Evolutionary conservation across 2,888 invertebrate species (phyloP).

Genomic region (Empis livida): DNA sequence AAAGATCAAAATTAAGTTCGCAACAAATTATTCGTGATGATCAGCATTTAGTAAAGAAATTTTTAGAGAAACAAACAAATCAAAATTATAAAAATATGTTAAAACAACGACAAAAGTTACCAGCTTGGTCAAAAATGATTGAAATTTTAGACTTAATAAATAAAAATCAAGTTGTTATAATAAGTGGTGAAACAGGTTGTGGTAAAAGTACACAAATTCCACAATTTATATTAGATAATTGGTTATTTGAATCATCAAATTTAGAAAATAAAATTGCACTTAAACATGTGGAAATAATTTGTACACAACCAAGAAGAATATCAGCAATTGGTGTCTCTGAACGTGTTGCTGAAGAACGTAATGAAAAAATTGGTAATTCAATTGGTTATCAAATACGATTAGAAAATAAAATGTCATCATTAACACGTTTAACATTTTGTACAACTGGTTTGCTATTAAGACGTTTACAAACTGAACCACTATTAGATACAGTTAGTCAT

Average conservation of each 20-base stretch:
- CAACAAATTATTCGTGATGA: conserved; percentile 48
- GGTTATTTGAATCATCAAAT: conserved; percentile 43
- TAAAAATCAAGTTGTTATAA: conserved; percentile 52
- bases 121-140: conserved; percentile 57
- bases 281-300: conserved; percentile 69
- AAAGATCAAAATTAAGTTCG: conserved; percentile 38
- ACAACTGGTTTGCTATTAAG: conserved; percentile 85
- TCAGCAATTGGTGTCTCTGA: conserved; percentile 89
- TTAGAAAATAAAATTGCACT: conserved; percentile 37
- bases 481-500: conserved; percentile 66
- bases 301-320: conserved; percentile 83
- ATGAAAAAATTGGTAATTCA: conserved; percentile 44
- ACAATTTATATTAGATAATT: conserved; percentile 83
- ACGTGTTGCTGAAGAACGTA: conserved; percentile 74
- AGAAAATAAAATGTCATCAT: conserved; percentile 61
- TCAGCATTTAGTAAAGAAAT: conserved; percentile 46
- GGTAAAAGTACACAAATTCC: conserved; percentile 86
- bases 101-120: conserved; percentile 47
- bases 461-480: conserved; percentile 65
- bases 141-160: conserved; percentile 53
- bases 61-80: conserved; percentile 45
- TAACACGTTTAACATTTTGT: conserved; percentile 79
- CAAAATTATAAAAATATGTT: conserved; percentile 54
- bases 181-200: conserved; percentile 75
- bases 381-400: conserved; percentile 61